phyloP scores from a whole-genome alignment of 2,888 invertebrate genomes.

The Biston betularia region DNA sequence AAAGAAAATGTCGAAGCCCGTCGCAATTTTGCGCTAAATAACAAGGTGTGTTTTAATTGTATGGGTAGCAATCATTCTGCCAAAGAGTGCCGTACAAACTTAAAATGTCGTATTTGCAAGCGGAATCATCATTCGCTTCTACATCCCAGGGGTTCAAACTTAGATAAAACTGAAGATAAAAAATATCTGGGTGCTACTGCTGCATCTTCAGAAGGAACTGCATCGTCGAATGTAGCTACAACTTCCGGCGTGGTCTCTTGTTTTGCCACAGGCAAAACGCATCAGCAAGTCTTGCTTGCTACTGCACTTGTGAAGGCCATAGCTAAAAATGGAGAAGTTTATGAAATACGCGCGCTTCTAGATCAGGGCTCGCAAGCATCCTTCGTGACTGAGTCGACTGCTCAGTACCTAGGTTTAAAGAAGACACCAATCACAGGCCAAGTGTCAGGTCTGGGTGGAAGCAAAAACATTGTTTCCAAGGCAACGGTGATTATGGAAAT shows the following conservation, averaged over 20 bases:
- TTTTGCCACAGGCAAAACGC: neutral
- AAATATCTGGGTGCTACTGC: neutral
- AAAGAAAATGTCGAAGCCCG: slow-evolving; percentile 7
- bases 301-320: neutral
- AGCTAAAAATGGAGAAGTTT: neutral
- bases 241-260: neutral
- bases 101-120: neutral
- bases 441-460: neutral
- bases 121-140: neutral
- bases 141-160: neutral
- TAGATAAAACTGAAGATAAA: neutral
- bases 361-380: slow-evolving; percentile 1
- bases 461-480: slow-evolving; percentile 1
- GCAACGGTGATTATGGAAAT: neutral
- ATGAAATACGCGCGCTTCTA: neutral
- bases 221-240: neutral
- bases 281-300: neutral
- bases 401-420: slow-evolving; percentile 3
- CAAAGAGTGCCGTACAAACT: neutral
- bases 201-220: neutral
- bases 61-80: slow-evolving; percentile 22
- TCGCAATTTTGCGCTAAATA: slow-evolving; percentile 3
- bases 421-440: neutral
- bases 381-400: neutral
- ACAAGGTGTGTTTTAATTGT: slow-evolving; percentile 21